A percentile compares a stretch with the other conserved stretches of the same genome.
These are phyloP conservation scores for Morpho achilles DNA, from an alignment of 2,888 invertebrate genomes.

Conservation along the genomic window DNA sequence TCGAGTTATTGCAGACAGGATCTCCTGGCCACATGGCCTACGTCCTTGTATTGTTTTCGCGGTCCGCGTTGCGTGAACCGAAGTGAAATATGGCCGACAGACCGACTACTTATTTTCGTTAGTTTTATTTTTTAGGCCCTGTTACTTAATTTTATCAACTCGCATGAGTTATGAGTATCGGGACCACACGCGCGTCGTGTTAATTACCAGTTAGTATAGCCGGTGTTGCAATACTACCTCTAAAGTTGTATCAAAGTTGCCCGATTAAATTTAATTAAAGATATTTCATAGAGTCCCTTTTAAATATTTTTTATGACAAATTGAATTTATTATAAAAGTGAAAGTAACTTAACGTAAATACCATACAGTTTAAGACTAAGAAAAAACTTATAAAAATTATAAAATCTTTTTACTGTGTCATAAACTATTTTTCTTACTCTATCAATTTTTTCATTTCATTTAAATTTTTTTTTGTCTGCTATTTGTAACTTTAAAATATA, in stretches of 20 bases:
- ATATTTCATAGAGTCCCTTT: background rate
- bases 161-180: constrained; percentile 73
- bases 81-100: constrained; percentile 73
- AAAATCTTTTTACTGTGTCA: too few species aligned
- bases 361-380: too few species aligned
- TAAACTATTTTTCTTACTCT: too few species aligned
- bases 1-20: constrained; percentile 17
- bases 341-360: too few species aligned
- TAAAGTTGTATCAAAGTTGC: constrained; percentile 1
- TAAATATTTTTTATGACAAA: too few species aligned
- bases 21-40: constrained; percentile 23
- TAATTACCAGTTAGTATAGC: constrained; percentile 64
- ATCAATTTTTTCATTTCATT: too few species aligned
- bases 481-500: too few species aligned
- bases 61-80: constrained; percentile 72
- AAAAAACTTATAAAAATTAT: too few species aligned
- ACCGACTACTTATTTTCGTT: constrained; percentile 72
- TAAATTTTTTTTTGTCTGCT: too few species aligned
- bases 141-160: constrained; percentile 79
- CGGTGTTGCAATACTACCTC: constrained; percentile 26
- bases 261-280: constrained; percentile 1
- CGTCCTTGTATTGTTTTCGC: constrained; percentile 79
- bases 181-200: constrained; percentile 72
- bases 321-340: too few species aligned
- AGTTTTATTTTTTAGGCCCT: constrained; percentile 67